These are phyloP conservation scores for Aphis gossypii DNA, from an alignment of 1,140 invertebrate species.

Conservation along the genomic window DNA sequence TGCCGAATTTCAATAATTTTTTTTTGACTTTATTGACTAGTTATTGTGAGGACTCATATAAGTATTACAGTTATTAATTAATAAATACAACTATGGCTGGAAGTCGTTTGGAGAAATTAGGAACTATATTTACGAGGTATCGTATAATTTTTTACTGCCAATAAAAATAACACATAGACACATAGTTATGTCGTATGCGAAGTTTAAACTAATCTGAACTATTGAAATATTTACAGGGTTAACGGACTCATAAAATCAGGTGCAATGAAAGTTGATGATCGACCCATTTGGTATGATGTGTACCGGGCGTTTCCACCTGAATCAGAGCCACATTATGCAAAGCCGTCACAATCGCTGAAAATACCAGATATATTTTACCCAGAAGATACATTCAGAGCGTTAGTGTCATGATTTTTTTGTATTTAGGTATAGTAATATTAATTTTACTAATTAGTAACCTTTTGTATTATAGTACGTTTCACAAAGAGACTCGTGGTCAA, in stretches of 20 bases:
- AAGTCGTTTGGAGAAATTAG: slow-evolving; percentile 76
- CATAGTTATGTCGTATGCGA: not conserved
- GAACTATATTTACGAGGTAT: slow-evolving; percentile 74
- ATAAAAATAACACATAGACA: not conserved
- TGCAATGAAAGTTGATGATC: slow-evolving; percentile 77
- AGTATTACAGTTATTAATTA: not conserved
- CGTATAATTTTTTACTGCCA: not conserved
- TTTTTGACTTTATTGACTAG: not conserved
- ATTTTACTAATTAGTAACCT: not conserved
- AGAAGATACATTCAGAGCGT: slow-evolving; percentile 83
- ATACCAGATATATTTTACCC: slow-evolving; percentile 80
- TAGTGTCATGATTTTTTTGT: slow-evolving; percentile 56
- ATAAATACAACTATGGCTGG: slow-evolving; percentile 67
- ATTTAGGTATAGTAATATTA: not conserved
- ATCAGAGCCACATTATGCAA: slow-evolving; percentile 75
- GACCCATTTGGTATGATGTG: slow-evolving; percentile 89
- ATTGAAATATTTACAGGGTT: slow-evolving; percentile 68
- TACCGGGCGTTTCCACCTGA: slow-evolving; percentile 87
- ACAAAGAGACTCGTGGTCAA: not conserved
- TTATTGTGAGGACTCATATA: not conserved
- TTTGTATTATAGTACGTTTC: slow-evolving; percentile 18
- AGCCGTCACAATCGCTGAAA: slow-evolving; percentile 68
- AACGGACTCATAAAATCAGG: slow-evolving; percentile 77
- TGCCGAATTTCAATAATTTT: not conserved
- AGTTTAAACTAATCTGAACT: slow-evolving; percentile 59